Evolutionary conservation across 2,888 invertebrate genomes (phyloP).

Genomic region (Salpingus planirostris): DNA sequence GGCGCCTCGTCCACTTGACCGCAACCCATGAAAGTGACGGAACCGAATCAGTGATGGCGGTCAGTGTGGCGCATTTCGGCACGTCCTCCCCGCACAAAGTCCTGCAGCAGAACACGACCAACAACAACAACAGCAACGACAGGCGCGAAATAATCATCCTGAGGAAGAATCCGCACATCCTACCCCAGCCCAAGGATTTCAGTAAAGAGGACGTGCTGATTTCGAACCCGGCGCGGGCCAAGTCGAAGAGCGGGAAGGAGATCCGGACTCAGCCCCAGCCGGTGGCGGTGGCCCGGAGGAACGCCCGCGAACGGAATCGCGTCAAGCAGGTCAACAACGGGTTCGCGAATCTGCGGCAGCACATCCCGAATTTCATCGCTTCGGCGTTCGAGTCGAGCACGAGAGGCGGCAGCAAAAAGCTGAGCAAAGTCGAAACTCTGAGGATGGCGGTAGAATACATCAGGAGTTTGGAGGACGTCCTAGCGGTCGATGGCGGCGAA

Average conservation of each 20-base stretch:
- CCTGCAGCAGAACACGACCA: slow-evolving; percentile 52
- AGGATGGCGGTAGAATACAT: slow-evolving; percentile 89
- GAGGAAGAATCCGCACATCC: slow-evolving; percentile 45
- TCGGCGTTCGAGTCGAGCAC: slow-evolving; percentile 56
- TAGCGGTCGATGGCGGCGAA: slow-evolving; percentile 47
- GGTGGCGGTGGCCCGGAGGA: slow-evolving; percentile 76
- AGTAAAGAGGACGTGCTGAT: slow-evolving; percentile 29
- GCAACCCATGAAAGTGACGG: too few species aligned
- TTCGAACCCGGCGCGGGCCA: slow-evolving; percentile 36
- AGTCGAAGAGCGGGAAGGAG: slow-evolving; percentile 32
- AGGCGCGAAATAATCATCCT: slow-evolving; percentile 48
- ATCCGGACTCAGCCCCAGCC: slow-evolving; percentile 51
- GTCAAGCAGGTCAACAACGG: slow-evolving; percentile 90
- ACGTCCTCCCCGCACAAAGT: slow-evolving; percentile 49
- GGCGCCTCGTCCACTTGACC: too few species aligned
- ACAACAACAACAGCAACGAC: slow-evolving; percentile 43
- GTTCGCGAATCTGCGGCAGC: slow-evolving; percentile 77
- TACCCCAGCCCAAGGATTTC: too few species aligned
- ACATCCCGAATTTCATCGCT: slow-evolving; percentile 77
- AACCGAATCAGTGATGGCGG: slow-evolving; percentile 29
- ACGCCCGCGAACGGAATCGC: slow-evolving; percentile 86
- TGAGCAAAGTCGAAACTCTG: slow-evolving; percentile 82
- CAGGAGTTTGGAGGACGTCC: slow-evolving; percentile 64
- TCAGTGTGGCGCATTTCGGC: slow-evolving; percentile 52
- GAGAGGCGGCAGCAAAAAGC: slow-evolving; percentile 64